phyloP scores from a whole-genome alignment of 2,797 vertebrate genomes.

The Onychomys arenicola region DNA sequence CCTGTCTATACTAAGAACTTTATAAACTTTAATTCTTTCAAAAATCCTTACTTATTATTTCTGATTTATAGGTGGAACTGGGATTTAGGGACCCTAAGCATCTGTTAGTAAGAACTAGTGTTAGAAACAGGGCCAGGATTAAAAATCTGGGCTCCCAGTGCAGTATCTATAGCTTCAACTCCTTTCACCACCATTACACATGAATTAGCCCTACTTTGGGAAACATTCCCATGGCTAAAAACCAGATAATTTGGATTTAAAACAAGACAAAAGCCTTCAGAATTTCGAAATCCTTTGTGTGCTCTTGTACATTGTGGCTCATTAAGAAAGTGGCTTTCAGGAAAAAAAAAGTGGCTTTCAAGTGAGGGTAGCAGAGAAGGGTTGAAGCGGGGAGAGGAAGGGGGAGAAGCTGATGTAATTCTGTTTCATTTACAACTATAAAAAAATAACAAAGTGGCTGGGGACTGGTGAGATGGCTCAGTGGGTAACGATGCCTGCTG shows the following conservation, averaged over 20 bases:
- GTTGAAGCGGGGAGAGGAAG: background rate
- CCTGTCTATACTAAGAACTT: background rate
- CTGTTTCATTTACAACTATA: background rate
- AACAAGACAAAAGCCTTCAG: background rate
- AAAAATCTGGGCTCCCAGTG: constrained; percentile 14
- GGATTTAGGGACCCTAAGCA: constrained; percentile 17
- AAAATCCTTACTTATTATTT: constrained; percentile 1
- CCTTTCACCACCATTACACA: background rate
- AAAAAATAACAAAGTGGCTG: background rate
- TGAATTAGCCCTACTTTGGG: background rate
- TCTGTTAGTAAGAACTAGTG: constrained; percentile 2
- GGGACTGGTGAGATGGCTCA: background rate
- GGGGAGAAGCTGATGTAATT: background rate
- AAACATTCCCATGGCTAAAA: background rate
- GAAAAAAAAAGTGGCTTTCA: background rate
- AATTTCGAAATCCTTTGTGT: constrained; percentile 34
- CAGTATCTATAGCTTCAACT: constrained; percentile 17
- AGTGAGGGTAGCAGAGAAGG: background rate
- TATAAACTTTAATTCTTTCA: background rate
- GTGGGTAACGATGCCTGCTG: background rate
- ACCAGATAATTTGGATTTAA: background rate
- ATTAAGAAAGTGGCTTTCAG: background rate
- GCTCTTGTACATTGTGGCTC: background rate
- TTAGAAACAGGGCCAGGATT: constrained; percentile 2
- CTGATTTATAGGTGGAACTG: background rate